Percentiles rank a stretch among this genome's conserved stretches.
Conservation (phyloP, 2,888 invertebrate species). For the Ligdia adustata region DNA sequence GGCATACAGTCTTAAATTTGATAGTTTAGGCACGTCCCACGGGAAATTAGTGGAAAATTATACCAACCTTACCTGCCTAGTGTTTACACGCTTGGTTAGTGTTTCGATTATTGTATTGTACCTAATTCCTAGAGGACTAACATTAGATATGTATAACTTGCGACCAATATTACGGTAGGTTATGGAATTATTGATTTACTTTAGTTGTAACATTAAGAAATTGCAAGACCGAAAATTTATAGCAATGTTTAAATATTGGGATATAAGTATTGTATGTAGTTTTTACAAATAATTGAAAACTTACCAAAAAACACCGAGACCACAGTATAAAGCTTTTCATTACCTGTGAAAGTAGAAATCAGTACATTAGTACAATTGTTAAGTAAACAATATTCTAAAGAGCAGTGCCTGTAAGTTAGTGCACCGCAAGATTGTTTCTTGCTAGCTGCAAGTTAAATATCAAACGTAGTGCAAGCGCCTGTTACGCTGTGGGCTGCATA, state of each 20-base stretch:
- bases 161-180: not conserved
- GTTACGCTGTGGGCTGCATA: constrained; percentile 24
- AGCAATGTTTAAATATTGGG: too few relatives aligned
- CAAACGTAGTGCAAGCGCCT: constrained; percentile 35
- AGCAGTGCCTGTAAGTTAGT: constrained; percentile 44
- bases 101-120: constrained; percentile 28
- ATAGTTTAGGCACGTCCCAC: constrained; percentile 37
- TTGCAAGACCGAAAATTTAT: too few relatives aligned
- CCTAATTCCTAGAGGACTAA: constrained; percentile 25
- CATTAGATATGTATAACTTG: not conserved
- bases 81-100: constrained; percentile 33
- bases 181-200: constrained; percentile 1
- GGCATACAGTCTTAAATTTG: constrained; percentile 33
- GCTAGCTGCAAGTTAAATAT: constrained; percentile 43
- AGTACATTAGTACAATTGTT: constrained; percentile 20
- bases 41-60: constrained; percentile 49
- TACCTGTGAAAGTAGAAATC: constrained; percentile 34
- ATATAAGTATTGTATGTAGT: too few relatives aligned
- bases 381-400: constrained; percentile 2
- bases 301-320: not conserved
- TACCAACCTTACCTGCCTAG: constrained; percentile 32
- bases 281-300: too few relatives aligned
- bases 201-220: too few relatives aligned
- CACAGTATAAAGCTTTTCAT: not conserved
- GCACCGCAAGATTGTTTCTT: constrained; percentile 40